Evolutionary conservation across 1,140 invertebrate species (phyloP), one percentile per base, ranked within the genome.

Genomic region (Pogonognathellus flavescens): DNA sequence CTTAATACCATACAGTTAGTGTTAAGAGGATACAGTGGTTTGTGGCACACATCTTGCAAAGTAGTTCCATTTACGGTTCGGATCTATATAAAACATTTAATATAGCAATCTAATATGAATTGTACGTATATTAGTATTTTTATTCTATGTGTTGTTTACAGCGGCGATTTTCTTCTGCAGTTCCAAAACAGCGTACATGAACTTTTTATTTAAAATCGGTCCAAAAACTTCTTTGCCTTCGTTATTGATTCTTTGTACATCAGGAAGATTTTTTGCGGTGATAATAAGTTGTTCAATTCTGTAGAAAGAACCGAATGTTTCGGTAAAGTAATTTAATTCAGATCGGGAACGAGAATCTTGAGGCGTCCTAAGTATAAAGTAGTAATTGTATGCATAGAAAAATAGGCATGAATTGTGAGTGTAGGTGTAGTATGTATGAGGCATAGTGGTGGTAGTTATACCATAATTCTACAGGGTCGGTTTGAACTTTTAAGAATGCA

Each of bases 301-400:
- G 91, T 98, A 99, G 91, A 99, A 99, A 0, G 98, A 98, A 86
- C 97, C 93, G 90, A 99, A 98, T 88, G 97, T 94, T 1, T 93
- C 93, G 90, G 99, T 97, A 90, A 97, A 99, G 89, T 94, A 97
- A 81, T 96, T 91, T 89, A 96, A 95, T 89, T 98, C 95, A 52
- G 93, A 89, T 83, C 97, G 92, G 31, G 96, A 95, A 88, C 92
- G 90, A 88, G 95, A 96, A 22, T 91, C 90, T 8, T 95, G 94
- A 0, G 95, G 91, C 6, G 97, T 96, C 97, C n/a, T n/a, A n/a
- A n/a, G n/a, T n/a, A n/a, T n/a, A n/a, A n/a, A n/a, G n/a, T n/a
- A n/a, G n/a, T n/a, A n/a, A n/a, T n/a, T n/a, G n/a, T n/a, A n/a
- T n/a, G n/a, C n/a, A n/a, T n/a, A n/a, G n/a, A n/a, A n/a, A n/a